Conservation (phyloP, 2,113 vertebrate genomes). For the Microcebus jonahi region DNA sequence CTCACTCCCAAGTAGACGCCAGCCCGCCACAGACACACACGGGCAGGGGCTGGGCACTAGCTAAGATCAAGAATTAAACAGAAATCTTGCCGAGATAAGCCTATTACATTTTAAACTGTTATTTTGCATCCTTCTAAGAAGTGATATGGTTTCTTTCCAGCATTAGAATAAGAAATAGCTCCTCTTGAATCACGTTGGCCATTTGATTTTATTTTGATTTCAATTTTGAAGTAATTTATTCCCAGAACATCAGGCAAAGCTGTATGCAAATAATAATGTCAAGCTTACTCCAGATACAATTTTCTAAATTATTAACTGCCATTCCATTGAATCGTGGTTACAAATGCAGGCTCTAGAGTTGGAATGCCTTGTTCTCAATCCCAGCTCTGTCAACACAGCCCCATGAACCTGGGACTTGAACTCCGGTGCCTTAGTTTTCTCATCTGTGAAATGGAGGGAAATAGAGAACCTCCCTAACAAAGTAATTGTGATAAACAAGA, state of each 20-base stretch:
- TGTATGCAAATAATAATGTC: constrained; percentile 16
- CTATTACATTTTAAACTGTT: neutral
- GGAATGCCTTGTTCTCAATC: neutral
- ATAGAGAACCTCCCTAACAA: neutral
- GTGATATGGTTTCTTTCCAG: neutral
- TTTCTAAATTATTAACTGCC: constrained; percentile 11
- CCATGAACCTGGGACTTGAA: neutral
- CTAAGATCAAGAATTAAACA: constrained; percentile 12
- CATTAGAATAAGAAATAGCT: neutral
- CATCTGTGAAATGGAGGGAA: neutral
- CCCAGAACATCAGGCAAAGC: neutral
- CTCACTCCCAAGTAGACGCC: neutral
- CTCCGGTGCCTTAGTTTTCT: constrained; percentile 11
- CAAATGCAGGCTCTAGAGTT: neutral
- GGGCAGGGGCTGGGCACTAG: neutral
- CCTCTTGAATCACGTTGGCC: neutral
- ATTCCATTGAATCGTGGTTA: neutral
- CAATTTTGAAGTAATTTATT: constrained; percentile 28
- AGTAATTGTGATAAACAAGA: neutral
- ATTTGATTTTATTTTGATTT: constrained; percentile 6
- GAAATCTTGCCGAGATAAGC: neutral
- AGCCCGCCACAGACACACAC: neutral
- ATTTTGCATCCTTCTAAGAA: neutral
- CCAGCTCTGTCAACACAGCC: neutral
- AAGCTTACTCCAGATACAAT: constrained; percentile 10